Base-by-base conservation (phyloP, 2,888 invertebrate species). In the Agrotis ipsilon region DNA sequence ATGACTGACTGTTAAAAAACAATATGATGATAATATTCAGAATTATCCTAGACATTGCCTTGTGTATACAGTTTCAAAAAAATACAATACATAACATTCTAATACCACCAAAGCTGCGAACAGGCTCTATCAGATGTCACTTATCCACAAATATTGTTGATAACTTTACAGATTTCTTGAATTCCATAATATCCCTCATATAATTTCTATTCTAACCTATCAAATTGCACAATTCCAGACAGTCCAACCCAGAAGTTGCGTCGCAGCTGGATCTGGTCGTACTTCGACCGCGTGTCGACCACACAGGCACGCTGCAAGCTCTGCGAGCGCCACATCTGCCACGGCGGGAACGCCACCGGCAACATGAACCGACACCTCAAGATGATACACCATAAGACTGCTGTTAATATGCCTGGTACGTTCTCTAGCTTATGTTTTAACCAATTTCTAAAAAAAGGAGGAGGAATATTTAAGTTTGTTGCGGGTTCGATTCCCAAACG, bases 361-460 rank as follows among this genome's bases (percentile, higher is more conserved):
- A 96, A 96, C 83, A 95, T 96, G 95, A 96, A 96, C 81, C 73
- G 96, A 6, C 96, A 96, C 76, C 93, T 96, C 63, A 95, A 95
- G 87, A 94, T 94, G 91, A 91, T 94, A 68, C 96, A 96, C 57
- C 88, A 93, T 62, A 94, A 94, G 80, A 92, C 92, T 52, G 87
- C 89, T 65, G 62, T 72, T 6, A 69, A 68, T 49, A 62, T 66
- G 66, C 64, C 80, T 16, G 89, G 94, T 94, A 78, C 81, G 92
- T 89, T 59, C 4, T 57, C 32, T 32, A 1, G 13, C 32, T 69
- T 72, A 24, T 69, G n/a, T 48, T 49, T 11, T 43, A 16, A 13
- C 43, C 14, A 45, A 45, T 14, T 13, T 16, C 45, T 0, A n/a
- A 16, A 45, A 45, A 0, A 45, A 16, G 45, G 32, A 32, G 7